A percentile compares a stretch with the other conserved stretches of the same genome.
Conservation (phyloP, 1,140 invertebrate genomes). For the Drosophila tani region DNA sequence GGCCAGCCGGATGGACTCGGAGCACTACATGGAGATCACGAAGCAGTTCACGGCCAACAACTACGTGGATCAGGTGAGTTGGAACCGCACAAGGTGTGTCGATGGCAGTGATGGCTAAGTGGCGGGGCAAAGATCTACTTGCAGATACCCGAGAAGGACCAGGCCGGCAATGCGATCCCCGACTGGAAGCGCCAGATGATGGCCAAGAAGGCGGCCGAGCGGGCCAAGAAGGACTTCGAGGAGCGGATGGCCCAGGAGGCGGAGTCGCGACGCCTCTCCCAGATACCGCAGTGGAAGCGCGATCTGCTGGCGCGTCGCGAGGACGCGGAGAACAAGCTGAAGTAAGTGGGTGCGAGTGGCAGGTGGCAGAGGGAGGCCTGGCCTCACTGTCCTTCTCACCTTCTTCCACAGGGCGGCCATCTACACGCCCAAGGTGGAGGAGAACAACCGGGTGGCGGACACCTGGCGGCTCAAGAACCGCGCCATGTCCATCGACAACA, state of each 20-base stretch:
- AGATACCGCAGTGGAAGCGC: conserved; percentile 96
- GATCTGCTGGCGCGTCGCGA: conserved; percentile 94
- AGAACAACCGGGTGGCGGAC: conserved; percentile 86
- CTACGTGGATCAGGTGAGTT: conserved; percentile 93
- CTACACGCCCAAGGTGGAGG: conserved; percentile 88
- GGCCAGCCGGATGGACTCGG: conserved; percentile 92
- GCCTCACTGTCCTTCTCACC: conserved; percentile 48
- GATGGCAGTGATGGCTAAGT: conserved; percentile 23
- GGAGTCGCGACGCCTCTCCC: conserved; percentile 92
- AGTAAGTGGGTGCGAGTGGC: conserved; percentile 85
- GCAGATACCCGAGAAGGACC: conserved; percentile 95
- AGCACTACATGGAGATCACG: conserved; percentile 92
- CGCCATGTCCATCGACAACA: conserved; percentile 87
- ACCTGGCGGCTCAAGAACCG: conserved; percentile 86
- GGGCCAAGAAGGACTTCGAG: conserved; percentile 95
- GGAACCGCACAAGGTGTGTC: too few relatives aligned
- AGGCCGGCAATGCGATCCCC: conserved; percentile 94
- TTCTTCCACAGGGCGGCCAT: conserved; percentile 87
- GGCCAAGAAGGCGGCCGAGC: conserved; percentile 96
- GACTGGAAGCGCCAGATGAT: conserved; percentile 98
- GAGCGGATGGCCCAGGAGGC: conserved; percentile 93
- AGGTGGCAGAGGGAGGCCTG: conserved; percentile 36
- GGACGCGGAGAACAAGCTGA: conserved; percentile 89
- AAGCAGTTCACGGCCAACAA: conserved; percentile 94
- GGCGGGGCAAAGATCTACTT: conserved; percentile 80